Evolutionary conservation across 2,797 vertebrate genomes (phyloP).

Genomic region (Antrozous pallidus): DNA sequence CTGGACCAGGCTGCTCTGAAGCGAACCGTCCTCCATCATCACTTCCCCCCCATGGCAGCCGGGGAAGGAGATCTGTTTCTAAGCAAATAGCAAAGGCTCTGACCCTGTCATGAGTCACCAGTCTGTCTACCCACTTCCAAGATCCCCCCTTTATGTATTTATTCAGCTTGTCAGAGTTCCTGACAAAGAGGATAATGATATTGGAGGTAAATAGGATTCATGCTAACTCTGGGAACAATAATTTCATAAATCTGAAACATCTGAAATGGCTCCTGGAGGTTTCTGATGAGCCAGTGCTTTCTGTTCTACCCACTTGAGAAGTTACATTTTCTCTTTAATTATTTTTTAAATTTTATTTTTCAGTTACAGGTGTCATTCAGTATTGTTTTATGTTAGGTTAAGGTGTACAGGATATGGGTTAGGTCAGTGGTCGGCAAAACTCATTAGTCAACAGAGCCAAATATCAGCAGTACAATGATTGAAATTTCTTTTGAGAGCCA

Average conservation of each 20-base stretch:
- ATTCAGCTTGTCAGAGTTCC: constrained; percentile 71
- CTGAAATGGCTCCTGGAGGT: not conserved
- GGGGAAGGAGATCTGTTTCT: constrained; percentile 73
- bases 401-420: not conserved
- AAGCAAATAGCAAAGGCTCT: constrained; percentile 77
- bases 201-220: constrained; percentile 50
- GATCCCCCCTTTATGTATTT: constrained; percentile 70
- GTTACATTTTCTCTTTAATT: not conserved
- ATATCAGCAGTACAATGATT: too few relatives aligned
- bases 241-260: constrained; percentile 37
- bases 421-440: not conserved
- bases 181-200: constrained; percentile 62
- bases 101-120: constrained; percentile 72
- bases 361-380: not conserved
- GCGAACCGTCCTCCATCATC: constrained; percentile 70
- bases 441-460: too few relatives aligned
- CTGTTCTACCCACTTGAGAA: not conserved
- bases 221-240: constrained; percentile 16
- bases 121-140: constrained; percentile 62
- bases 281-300: not conserved
- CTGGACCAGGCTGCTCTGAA: constrained; percentile 63
- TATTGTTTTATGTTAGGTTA: not conserved
- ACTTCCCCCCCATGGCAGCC: constrained; percentile 51
- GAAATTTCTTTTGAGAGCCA: too few relatives aligned
- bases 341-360: not conserved